phyloP scores from a whole-genome alignment of 2,888 invertebrate species.

The Aspidapion aeneum region DNA sequence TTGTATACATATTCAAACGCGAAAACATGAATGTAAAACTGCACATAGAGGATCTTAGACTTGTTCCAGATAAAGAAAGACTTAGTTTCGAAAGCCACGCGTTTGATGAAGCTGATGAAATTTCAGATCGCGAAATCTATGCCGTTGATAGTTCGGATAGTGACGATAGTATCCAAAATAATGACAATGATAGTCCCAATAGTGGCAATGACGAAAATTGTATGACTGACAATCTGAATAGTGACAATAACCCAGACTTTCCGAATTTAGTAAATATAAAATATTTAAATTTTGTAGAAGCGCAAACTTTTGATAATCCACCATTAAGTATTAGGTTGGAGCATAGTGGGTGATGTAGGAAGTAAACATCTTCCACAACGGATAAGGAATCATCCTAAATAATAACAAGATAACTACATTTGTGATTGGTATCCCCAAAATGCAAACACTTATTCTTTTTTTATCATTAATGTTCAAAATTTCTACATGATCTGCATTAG shows the following conservation, averaged over 20 bases:
- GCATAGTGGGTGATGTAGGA: neutral
- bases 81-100: neutral
- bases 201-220: no score
- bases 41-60: neutral
- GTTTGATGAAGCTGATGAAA: neutral
- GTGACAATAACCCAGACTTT: neutral
- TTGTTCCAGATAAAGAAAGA: neutral
- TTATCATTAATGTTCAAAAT: no score
- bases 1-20: no score
- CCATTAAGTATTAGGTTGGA: no score
- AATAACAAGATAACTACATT: neutral
- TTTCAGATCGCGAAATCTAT: neutral
- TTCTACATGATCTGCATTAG: no score
- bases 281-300: neutral
- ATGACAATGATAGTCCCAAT: no score
- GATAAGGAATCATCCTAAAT: neutral
- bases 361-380: neutral
- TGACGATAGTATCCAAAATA: neutral
- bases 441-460: no score
- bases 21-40: neutral
- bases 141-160: neutral
- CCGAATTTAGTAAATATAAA: neutral
- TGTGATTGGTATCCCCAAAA: neutral
- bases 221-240: neutral
- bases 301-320: neutral